Evolutionary conservation across 2,113 vertebrate genomes (phyloP).

Genomic region (Misgurnus anguillicaudatus): DNA sequence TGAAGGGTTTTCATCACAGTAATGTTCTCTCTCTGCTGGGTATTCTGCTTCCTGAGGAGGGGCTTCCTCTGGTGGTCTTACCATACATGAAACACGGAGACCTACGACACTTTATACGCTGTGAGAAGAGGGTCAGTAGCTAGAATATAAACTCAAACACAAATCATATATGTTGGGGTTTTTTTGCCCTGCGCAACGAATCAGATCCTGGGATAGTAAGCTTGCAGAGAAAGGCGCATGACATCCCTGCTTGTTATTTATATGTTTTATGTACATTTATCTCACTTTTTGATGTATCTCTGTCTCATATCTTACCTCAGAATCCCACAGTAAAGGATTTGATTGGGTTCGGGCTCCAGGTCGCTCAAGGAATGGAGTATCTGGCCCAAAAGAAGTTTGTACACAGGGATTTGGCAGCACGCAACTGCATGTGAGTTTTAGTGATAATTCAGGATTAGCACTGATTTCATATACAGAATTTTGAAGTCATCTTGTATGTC

Average conservation of each 20-base stretch:
- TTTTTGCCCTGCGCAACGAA: neutral
- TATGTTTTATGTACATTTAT: neutral
- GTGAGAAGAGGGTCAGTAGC: constrained; percentile 80
- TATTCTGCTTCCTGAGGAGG: constrained; percentile 84
- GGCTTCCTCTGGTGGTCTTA: constrained; percentile 88
- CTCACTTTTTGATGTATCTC: no score
- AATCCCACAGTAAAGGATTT: constrained; percentile 95
- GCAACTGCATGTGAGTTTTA: constrained; percentile 96
- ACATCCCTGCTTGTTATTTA: neutral
- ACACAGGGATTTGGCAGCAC: constrained; percentile 92
- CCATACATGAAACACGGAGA: constrained; percentile 96
- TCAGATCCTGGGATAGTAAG: neutral
- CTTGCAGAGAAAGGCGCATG: no score
- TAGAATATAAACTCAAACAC: neutral
- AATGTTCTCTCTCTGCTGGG: constrained; percentile 91
- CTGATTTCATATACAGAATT: neutral
- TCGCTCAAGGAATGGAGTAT: constrained; percentile 94
- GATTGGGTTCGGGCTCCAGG: constrained; percentile 92
- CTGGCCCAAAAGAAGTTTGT: constrained; percentile 93
- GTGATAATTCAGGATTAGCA: neutral
- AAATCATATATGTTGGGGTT: neutral
- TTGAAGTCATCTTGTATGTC: neutral
- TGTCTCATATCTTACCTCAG: constrained; percentile 64
- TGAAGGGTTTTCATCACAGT: constrained; percentile 89
- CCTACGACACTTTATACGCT: constrained; percentile 89